Percentiles rank a stretch among this genome's conserved stretches.
These are phyloP conservation scores for Sciurus vulgaris DNA, from an alignment of 2,797 vertebrate species.

Conservation along the genomic window DNA sequence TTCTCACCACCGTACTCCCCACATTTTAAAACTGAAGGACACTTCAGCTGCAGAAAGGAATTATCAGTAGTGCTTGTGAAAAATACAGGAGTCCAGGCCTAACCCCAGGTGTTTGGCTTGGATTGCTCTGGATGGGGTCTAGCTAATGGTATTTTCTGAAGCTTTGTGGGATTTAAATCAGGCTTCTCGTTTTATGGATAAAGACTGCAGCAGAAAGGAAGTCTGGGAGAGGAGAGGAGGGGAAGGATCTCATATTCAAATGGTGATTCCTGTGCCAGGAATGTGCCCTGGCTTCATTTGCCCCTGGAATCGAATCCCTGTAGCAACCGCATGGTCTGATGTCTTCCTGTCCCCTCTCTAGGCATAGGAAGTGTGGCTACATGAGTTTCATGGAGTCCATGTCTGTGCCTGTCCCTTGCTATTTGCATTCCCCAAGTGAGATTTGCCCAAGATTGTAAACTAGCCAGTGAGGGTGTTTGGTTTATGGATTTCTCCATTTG, in stretches of 20 bases:
- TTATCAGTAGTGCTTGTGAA: background rate
- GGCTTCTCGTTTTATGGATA: background rate
- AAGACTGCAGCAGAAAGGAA: background rate
- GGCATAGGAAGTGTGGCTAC: background rate
- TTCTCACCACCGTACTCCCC: background rate
- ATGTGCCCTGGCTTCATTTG: fast-evolving
- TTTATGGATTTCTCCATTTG: background rate
- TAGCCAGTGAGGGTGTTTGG: background rate
- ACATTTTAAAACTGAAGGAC: background rate
- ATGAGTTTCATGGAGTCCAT: background rate
- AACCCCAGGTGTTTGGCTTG: background rate
- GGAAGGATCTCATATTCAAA: background rate
- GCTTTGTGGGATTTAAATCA: background rate
- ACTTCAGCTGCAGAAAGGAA: background rate
- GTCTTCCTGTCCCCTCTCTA: background rate
- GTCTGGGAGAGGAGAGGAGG: background rate
- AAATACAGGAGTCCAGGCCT: background rate
- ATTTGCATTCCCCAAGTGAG: background rate
- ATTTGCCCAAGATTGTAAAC: background rate
- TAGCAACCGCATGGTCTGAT: background rate
- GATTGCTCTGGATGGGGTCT: background rate
- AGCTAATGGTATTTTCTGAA: constrained; percentile 23
- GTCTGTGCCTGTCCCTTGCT: background rate
- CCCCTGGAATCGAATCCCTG: background rate
- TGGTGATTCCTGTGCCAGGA: background rate